Conservation (phyloP, 2,113 vertebrate genomes). For the Drymodes brunneopygia region DNA sequence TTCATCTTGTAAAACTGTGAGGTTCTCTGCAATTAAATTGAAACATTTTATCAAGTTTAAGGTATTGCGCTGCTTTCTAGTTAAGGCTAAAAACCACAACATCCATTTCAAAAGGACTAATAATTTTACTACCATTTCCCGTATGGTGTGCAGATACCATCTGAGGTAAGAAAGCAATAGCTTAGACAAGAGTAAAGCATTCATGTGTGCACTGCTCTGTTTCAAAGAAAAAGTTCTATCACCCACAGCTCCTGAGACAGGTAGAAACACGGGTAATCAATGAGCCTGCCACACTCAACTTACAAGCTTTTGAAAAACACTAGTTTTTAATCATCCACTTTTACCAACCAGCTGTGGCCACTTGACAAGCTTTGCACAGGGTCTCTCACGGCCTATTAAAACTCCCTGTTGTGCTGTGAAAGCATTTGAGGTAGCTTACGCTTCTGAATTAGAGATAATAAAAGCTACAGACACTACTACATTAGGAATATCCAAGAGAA, state of each 20-base stretch:
- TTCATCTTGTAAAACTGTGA: not conserved
- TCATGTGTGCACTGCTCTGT: not conserved
- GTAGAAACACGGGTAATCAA: not conserved
- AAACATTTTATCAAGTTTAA: not conserved
- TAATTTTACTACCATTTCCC: not conserved
- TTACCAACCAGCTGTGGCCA: not conserved
- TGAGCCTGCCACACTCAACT: not conserved
- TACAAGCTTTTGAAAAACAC: not conserved
- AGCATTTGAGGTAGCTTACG: not conserved
- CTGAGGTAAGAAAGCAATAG: not conserved
- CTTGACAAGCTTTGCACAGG: not conserved
- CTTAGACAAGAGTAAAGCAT: not conserved
- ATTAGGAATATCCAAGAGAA: not conserved
- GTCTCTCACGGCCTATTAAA: not conserved
- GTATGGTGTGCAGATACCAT: not conserved
- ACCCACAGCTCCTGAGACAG: not conserved
- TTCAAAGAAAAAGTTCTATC: not conserved
- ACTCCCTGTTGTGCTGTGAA: not conserved
- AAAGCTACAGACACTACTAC: not conserved
- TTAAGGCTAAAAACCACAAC: fast-evolving
- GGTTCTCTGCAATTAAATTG: not conserved
- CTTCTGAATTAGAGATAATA: not conserved
- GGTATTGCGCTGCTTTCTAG: not conserved
- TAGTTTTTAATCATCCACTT: not conserved
- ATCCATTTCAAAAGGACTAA: not conserved